Conservation (phyloP, 2,888 invertebrate species). For the Macaria liturata region DNA sequence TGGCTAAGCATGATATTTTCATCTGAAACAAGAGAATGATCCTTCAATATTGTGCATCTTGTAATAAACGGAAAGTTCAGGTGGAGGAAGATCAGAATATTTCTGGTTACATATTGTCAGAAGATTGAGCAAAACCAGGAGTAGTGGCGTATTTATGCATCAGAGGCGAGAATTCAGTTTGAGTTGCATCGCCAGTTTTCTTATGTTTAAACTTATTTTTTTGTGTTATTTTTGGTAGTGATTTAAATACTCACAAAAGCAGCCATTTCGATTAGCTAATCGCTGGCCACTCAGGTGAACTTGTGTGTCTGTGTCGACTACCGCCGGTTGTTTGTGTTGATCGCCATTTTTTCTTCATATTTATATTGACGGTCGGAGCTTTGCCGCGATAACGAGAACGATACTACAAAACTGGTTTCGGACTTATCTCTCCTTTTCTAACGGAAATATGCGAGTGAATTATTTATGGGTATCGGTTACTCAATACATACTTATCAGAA, state of each 20-base stretch:
- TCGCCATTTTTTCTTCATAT: slow-evolving; percentile 64
- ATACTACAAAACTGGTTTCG: slow-evolving; percentile 64
- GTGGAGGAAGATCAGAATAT: background rate
- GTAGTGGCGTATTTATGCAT: too few species aligned
- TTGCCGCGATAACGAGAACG: slow-evolving; percentile 56
- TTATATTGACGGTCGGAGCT: slow-evolving; percentile 66
- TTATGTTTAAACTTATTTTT: slow-evolving; percentile 1
- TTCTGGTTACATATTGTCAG: too few species aligned
- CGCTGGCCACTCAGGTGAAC: slow-evolving; percentile 70
- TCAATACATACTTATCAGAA: slow-evolving; percentile 52
- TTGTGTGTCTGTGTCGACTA: slow-evolving; percentile 71
- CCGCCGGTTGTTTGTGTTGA: slow-evolving; percentile 69
- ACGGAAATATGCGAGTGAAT: slow-evolving; percentile 67
- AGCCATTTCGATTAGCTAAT: slow-evolving; percentile 80
- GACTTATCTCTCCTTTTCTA: slow-evolving; percentile 67
- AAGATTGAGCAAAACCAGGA: too few species aligned
- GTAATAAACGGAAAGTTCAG: background rate
- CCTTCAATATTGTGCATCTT: slow-evolving; percentile 9
- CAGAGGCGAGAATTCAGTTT: too few species aligned
- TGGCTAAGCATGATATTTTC: slow-evolving; percentile 69
- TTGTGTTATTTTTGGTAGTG: slow-evolving; percentile 3
- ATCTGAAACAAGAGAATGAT: slow-evolving; percentile 60
- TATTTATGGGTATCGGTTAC: slow-evolving; percentile 65
- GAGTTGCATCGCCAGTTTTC: background rate
- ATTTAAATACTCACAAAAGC: slow-evolving; percentile 67